Base-by-base conservation (phyloP, 2,113 vertebrate genomes). In the Paralichthys olivaceus region DNA sequence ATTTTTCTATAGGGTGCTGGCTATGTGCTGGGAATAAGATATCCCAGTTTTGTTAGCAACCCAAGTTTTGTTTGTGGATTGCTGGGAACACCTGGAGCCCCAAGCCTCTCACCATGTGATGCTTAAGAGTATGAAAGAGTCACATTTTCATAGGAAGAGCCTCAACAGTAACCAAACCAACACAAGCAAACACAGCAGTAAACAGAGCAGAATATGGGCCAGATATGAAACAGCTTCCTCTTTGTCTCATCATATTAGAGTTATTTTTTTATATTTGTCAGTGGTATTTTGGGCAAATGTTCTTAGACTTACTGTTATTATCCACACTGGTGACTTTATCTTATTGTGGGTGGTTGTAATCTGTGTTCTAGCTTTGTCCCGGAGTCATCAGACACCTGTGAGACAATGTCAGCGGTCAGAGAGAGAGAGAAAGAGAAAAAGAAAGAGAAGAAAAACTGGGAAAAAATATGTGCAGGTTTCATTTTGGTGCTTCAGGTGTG, bases 81-180 rank as follows among this genome's bases (percentile, higher is more conserved):
- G 20, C 55, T 54, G 28, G 1, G 5, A 78, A 70, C 72, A 59
- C 2, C 20, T 4, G 68, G 59, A 74, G 86, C 86, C 86, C 49
- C 22, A 17, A 75, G 90, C 80, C 8, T 76, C 65, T 65, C 37
- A 51, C 40, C 91, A 88, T 93, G 92, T 92, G 89, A 92, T 80
- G 64, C 29, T 5, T 4, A 8, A n/a, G 23, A 60, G 51, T 62
- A 87, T 82, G 51, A 90, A 83, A 85, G 70, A 61, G 32, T 32
- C 28, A 68, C 54, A 71, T 83, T 90, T 90, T 88, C 37, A 73
- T 23, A 56, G 26, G 20, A 53, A 72, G 72, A 53, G 77, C 15
- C 74, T 69, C 40, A 83, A 51, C 47, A 79, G 87, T 83, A 75
- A 84, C 89, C 69, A 87, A 77, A 69, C 62, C 81, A 90, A 88